Conservation (phyloP, 2,797 vertebrate genomes). For the Takifugu ocellatus region DNA sequence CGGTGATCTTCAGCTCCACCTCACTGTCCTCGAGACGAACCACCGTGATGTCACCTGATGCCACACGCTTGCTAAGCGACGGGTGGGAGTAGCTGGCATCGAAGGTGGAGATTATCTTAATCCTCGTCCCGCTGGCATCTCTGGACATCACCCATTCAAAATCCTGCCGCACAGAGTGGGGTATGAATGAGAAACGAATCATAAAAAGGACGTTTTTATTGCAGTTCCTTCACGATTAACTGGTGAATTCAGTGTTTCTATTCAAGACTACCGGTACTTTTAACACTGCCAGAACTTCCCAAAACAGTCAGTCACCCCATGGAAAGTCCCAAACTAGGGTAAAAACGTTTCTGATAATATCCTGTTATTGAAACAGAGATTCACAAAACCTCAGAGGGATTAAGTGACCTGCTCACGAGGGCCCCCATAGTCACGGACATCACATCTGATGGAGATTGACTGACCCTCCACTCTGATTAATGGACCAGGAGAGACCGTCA, state of each 20-base stretch:
- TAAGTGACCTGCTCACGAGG: slow-evolving; percentile 81
- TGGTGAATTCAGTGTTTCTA: no score
- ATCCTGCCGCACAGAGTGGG: slow-evolving; percentile 60
- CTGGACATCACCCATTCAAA: slow-evolving; percentile 87
- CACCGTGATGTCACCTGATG: slow-evolving; percentile 75
- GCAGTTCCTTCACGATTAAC: no score
- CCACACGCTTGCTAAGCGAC: slow-evolving; percentile 76
- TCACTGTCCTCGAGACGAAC: slow-evolving; percentile 73
- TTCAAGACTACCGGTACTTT: no score
- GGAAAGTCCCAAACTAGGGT: no score
- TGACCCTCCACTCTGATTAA: slow-evolving; percentile 86
- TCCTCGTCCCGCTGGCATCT: background rate
- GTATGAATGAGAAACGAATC: background rate
- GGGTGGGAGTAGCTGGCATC: slow-evolving; percentile 79
- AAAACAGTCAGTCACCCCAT: no score
- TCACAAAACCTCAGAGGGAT: background rate
- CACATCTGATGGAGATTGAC: slow-evolving; percentile 83
- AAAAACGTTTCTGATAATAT: no score
- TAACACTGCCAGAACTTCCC: no score
- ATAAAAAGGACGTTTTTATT: no score
- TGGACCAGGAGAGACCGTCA: slow-evolving; percentile 82
- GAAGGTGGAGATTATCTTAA: slow-evolving; percentile 87
- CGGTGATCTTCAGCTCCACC: slow-evolving; percentile 84
- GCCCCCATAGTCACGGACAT: slow-evolving; percentile 85
- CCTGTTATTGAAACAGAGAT: no score